phyloP scores from a whole-genome alignment of 2,113 vertebrate genomes.

The Callospermophilus lateralis region DNA sequence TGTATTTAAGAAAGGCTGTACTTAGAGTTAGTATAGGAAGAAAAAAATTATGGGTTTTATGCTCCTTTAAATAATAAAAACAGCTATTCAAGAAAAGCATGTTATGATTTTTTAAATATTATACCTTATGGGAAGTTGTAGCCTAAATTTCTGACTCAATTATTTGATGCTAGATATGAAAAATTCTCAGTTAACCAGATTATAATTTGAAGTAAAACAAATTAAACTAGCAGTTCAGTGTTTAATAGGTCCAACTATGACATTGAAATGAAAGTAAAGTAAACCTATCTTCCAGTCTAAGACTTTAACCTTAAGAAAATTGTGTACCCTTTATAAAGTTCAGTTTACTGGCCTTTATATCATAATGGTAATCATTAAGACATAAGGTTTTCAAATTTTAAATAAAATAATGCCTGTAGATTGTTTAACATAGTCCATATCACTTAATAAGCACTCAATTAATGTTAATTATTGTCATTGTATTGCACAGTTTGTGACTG shows the following conservation, averaged over 20 bases:
- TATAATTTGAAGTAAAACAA: not conserved
- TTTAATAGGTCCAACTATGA: not conserved
- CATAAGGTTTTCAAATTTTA: not conserved
- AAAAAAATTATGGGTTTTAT: conserved; percentile 28
- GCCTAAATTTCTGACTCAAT: not conserved
- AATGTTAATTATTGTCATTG: conserved; percentile 40
- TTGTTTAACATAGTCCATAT: not conserved
- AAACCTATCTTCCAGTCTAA: not conserved
- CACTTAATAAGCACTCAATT: not conserved
- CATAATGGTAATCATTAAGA: not conserved
- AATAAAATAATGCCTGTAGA: not conserved
- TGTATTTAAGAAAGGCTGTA: not conserved
- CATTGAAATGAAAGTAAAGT: not conserved
- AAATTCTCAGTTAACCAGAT: not conserved
- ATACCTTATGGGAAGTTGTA: not conserved
- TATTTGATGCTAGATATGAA: not conserved
- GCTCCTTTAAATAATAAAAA: not conserved
- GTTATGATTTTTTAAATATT: not conserved
- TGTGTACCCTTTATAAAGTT: not conserved
- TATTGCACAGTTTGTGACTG: conserved; percentile 1
- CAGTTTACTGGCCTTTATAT: not conserved
- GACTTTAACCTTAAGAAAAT: not conserved
- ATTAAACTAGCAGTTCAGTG: not conserved
- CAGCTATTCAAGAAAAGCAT: not conserved
- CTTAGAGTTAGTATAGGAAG: not conserved